These are phyloP conservation scores for Varecia variegata DNA, from an alignment of 2,797 vertebrate species.

Conservation along the genomic window DNA sequence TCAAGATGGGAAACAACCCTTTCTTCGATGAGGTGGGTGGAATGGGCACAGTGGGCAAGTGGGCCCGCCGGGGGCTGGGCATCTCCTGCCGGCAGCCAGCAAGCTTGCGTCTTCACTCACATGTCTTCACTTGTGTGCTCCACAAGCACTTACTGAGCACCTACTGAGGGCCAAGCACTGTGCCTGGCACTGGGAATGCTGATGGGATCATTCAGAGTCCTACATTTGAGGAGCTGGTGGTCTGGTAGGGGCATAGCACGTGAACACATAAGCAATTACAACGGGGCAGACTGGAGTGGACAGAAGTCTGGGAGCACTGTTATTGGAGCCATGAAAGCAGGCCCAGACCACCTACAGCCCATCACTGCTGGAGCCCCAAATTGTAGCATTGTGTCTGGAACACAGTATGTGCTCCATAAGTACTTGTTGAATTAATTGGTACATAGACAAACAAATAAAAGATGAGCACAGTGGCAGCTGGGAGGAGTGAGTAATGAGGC, in stretches of 20 bases:
- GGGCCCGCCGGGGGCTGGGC: no score
- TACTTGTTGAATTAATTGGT: background rate
- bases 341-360: no score
- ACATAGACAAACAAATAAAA: background rate
- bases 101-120: background rate
- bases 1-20: conserved; percentile 76
- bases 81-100: background rate
- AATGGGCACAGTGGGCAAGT: background rate
- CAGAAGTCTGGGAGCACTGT: background rate
- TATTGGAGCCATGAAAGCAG: background rate
- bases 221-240: background rate
- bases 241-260: accelerated
- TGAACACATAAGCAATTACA: background rate
- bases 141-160: background rate
- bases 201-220: background rate
- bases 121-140: background rate
- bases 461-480: background rate
- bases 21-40: conserved; percentile 78
- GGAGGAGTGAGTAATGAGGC: background rate
- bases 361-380: background rate
- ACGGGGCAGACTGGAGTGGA: accelerated
- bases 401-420: background rate
- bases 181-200: background rate
- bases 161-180: background rate
- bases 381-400: background rate